Conservation (phyloP, 2,888 invertebrate genomes). For the Balanococcus diminutus region DNA sequence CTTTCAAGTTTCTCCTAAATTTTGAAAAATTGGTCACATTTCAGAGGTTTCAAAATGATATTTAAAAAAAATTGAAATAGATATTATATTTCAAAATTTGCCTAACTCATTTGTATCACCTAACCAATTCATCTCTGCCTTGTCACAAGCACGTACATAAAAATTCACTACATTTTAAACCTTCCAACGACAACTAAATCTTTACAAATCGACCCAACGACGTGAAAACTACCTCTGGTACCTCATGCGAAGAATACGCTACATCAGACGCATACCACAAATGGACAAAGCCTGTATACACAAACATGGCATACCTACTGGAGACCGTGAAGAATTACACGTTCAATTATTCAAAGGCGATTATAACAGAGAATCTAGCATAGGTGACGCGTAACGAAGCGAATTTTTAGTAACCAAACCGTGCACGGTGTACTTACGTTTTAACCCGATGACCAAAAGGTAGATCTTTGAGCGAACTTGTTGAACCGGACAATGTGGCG, state of each 20-base stretch:
- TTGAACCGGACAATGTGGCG: constrained; percentile 47
- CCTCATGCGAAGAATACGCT: background rate
- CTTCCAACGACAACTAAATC: background rate
- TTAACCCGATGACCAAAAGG: constrained; percentile 31
- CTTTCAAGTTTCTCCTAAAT: too few species aligned
- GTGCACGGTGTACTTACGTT: constrained; percentile 36
- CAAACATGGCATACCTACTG: background rate
- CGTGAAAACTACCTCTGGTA: background rate
- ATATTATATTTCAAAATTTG: too few species aligned
- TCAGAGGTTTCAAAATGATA: too few species aligned
- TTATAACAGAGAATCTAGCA: background rate
- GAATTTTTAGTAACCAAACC: background rate
- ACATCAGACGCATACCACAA: background rate
- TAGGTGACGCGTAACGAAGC: constrained; percentile 28
- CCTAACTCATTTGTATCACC: too few species aligned
- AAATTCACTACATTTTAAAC: background rate
- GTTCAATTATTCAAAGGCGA: constrained; percentile 31
- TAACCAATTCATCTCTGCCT: background rate
- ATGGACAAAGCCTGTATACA: background rate
- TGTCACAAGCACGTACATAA: background rate
- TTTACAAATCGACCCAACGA: background rate
- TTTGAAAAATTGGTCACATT: too few species aligned
- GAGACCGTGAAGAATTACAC: constrained; percentile 27
- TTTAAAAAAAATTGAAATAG: too few species aligned
- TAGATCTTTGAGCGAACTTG: constrained; percentile 46